phyloP scores from a whole-genome alignment of 53 echinoderm and acorn worm genomes.

The Echinarachnius parma region DNA sequence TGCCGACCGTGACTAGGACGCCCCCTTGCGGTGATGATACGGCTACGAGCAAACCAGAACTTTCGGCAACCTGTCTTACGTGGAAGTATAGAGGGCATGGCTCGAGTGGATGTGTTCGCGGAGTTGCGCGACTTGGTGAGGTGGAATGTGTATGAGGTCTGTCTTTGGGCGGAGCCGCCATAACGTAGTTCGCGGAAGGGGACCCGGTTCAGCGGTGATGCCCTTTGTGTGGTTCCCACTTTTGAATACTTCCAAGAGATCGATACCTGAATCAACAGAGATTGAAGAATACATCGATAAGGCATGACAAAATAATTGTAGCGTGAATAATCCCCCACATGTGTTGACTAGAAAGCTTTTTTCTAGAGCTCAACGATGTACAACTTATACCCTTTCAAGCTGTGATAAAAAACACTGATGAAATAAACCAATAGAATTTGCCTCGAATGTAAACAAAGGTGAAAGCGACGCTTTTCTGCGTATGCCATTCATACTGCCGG shows the following conservation, averaged over 20 bases:
- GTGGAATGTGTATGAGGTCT: conserved; percentile 30
- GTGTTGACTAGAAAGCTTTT: no score
- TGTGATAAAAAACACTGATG: no score
- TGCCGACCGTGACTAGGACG: conserved; percentile 39
- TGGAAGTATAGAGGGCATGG: conserved; percentile 50
- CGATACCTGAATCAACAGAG: conserved; percentile 25
- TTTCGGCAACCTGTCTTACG: conserved; percentile 59
- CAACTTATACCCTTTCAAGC: no score
- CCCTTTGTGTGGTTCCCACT: conserved; percentile 38
- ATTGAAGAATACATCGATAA: no score
- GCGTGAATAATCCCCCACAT: no score
- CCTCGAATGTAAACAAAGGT: no score
- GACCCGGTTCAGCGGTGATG: conserved; percentile 32
- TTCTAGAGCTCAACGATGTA: no score
- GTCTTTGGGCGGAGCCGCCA: conserved; percentile 58
- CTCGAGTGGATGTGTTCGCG: conserved; percentile 15
- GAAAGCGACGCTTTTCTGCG: no score
- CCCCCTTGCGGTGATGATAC: conserved; percentile 18
- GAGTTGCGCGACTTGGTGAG: conserved; percentile 31
- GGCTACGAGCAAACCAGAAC: conserved; percentile 69
- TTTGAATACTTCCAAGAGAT: conserved; percentile 13
- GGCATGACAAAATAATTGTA: no score
- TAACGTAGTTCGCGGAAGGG: conserved; percentile 7
- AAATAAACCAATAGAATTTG: no score
- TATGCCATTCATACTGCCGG: no score